A percentile compares a stretch with the other conserved stretches of the same genome.
These are phyloP conservation scores for Machaerirhynchus nigripectus DNA, from an alignment of 2,113 vertebrate genomes.

Conservation along the genomic window DNA sequence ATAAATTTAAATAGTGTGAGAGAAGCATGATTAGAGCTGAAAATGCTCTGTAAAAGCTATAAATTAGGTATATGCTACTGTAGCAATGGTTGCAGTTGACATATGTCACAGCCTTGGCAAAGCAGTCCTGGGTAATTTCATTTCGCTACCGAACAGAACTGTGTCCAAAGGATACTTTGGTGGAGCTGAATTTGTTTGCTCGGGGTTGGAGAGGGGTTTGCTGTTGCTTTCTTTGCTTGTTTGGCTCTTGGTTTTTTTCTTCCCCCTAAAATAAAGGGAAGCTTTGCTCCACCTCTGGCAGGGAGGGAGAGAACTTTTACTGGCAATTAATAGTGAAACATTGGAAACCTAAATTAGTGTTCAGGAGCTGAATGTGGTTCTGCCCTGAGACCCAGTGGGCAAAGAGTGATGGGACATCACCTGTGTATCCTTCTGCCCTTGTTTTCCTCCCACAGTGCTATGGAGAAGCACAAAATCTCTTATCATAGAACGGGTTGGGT, in stretches of 20 bases:
- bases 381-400: neutral
- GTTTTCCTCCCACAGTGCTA: neutral
- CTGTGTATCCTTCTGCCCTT: neutral
- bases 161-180: neutral
- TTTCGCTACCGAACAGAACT: neutral
- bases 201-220: neutral
- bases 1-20: conserved; percentile 2
- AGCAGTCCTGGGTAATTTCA: neutral
- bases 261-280: neutral
- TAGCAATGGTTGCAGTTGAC: neutral
- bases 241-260: neutral
- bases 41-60: conserved; percentile 4
- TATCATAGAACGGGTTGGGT: neutral
- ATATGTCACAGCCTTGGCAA: neutral
- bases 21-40: neutral
- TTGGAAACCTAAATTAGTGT: neutral
- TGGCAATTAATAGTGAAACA: neutral
- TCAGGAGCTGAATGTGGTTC: neutral
- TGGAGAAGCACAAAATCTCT: neutral
- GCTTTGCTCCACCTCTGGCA: neutral
- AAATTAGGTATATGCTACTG: neutral
- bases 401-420: neutral
- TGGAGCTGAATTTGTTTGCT: neutral
- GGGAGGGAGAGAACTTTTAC: fast-evolving
- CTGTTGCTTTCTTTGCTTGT: neutral